phyloP scores from a whole-genome alignment of 2,888 invertebrate genomes.

The Sthenelais limicola region DNA sequence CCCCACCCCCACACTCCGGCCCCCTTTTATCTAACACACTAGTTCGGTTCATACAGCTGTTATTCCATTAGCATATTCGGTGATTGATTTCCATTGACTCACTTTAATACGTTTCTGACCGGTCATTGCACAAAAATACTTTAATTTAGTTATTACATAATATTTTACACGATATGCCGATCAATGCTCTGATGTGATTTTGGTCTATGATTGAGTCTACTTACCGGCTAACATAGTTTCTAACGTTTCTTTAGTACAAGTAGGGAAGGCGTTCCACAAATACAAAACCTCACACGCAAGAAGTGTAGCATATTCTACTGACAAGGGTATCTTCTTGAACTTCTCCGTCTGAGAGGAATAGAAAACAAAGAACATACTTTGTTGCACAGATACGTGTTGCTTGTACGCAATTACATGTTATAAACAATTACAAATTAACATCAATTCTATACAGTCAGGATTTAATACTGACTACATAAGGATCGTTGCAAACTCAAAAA shows the following conservation, averaged over 20 bases:
- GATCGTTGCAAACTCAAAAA: not conserved
- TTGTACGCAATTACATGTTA: not conserved
- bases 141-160: no score
- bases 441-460: not conserved
- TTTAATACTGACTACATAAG: not conserved
- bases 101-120: no score
- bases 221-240: constrained; percentile 63
- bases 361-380: not conserved
- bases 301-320: constrained; percentile 75
- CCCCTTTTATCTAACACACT: no score
- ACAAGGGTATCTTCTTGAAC: constrained; percentile 66
- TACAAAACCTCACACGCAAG: constrained; percentile 80
- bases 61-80: no score
- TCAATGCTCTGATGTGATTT: no score
- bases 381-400: not conserved
- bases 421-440: not conserved
- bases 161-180: no score
- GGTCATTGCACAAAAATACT: no score
- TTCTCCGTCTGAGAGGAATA: constrained; percentile 57
- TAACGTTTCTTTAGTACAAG: constrained; percentile 59
- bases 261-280: constrained; percentile 79
- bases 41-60: no score
- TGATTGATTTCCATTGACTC: no score
- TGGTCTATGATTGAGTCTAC: no score
- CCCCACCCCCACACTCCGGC: no score